Base-by-base conservation (phyloP, 2,797 vertebrate species). In the Denticeps clupeoides region DNA sequence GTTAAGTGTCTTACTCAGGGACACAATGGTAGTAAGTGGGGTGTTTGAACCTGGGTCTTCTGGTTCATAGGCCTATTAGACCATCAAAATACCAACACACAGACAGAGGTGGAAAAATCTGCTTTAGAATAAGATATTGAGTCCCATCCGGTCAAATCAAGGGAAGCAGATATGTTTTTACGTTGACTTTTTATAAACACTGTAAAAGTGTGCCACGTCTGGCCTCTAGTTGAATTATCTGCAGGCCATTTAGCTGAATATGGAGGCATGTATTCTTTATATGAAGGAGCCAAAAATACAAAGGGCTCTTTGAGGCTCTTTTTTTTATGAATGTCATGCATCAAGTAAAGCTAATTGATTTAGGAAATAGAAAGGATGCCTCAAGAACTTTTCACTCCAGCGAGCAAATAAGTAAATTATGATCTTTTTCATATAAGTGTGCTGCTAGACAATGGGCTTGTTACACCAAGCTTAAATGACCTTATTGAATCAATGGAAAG, bases 401-500 rank as follows among this genome's bases (percentile, higher is more conserved):
- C 53, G 62, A 58, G 10, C 47, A 71, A 65, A 78, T 78, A 85
- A 83, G 82, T 80, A 72, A 82, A 82, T 85, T 76, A 75, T 74
- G 55, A 64, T 79, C 72, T 60, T 81, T 75, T 85, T 84, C 74
- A 70, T 81, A 81, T 70, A 77, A 78, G 83, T 71, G 68, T 71
- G 76, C 45, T 15, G 48, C 67, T 67, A 74, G 77, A 88, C 79
- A 86, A 88, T 82, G 74, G 65, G 51, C 68, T 35, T 65, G 73
- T 77, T 83, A 71, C 77, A 78, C 75, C 65, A 61, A 59, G 65
- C 72, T 73, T 78, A 83, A 90, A 82, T 77, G 78, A 76, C 71
- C 46, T 83, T 80, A 87, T 89, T 91, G 76, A 89, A 84, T 83
- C 78, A 87, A 84, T 83, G 84, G 77, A 73, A 71, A 80, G 81